Base-by-base conservation (phyloP, 1,140 invertebrate genomes). In the Drosophila nasuta region DNA sequence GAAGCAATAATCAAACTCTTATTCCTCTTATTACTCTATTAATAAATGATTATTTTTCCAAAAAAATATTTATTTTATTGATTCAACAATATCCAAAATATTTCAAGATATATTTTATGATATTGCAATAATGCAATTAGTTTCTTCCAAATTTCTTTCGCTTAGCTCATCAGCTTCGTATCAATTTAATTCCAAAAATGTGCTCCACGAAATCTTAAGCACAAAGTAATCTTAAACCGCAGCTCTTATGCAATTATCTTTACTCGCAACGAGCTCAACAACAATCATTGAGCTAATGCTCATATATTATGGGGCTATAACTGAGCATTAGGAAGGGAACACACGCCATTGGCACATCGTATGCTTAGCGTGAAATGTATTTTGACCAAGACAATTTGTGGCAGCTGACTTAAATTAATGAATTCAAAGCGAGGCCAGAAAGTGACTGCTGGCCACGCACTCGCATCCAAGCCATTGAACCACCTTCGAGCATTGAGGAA, bases 291-390 rank as follows among this genome's bases (percentile, higher is more conserved):
- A 20, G 8, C 49, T 63, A 63, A 68, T 76, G 57, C 10, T 10
- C 66, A 79, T 87, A 70, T 56, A 77, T 87, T 77, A 86, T 59
- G 52, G 20, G 20, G 25, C 17, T 63, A 11, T 38, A 45, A 10
- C 30, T 38, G 25, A 68, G 30, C 68, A 48, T 54, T 70, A 65
- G 17, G 33, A 51, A 48, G 20, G 33, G 38, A 2, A 64, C 65
- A 85, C 74, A 83, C 64, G 64, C 77, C 64, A 88, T 87, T 87
- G 79, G 67, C 82, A 88, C 83, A 71, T 82, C 66, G 74, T 85
- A 43, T 33, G 11, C 15, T 25, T 56, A 43, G 10, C 13, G 30
- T 56, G 30, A 28, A 43, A 63, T 51, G 45, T 59, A 63, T 57
- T 49, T 25, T n/a, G 35, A 33, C 45, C 56, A 65, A 43, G 52